Base-by-base conservation (phyloP, 2,888 invertebrate genomes). In the Caenorhabditis virilis region DNA sequence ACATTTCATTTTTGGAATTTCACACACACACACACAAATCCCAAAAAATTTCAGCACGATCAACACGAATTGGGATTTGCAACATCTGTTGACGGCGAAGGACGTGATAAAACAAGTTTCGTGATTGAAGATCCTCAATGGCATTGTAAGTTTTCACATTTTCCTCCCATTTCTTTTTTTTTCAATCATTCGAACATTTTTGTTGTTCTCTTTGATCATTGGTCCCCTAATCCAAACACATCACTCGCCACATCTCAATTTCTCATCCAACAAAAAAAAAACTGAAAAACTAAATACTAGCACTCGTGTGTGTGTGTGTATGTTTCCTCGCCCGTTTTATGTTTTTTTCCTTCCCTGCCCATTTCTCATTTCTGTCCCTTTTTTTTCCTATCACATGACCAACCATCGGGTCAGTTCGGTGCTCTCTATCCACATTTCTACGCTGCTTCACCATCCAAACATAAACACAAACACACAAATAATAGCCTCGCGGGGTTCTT, bases 41-140 rank as follows among this genome's bases (percentile, higher is more conserved):
- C 30, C 7, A 9, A 30, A 6, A 30, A 41, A 45, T 53, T 71
- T 58, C 57, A 71, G 66, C 69, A 64, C 43, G 72, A 72, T 62
- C 69, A 69, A 50, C 69, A 72, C 45, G 72, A 73, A 58, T 56
- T 61, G 27, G 72, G 69, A 26, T 72, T 69, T 50, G 60, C 72
- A 26, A 69, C 72, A 35, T 57, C 55, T 27, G 41, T 72, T 25
- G 65, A 69, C n/a, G 71, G 69, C 7, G 76, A 78, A 42, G 64
- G 68, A 15, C 54, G 73, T 45, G 78, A 78, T 53, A 54, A 74
- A 18, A 78, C 78, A 11, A 74, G 68, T 54, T 79, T 79, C 62
- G 78, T 79, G 20, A 74, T 79, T 22, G 79, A 79, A 54, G 79
- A 79, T 59, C 78, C 78, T 20, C 65, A 74, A 30, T 79, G 79